Base-by-base conservation (phyloP, 1,140 invertebrate species). In the Neuroterus valhalla region DNA sequence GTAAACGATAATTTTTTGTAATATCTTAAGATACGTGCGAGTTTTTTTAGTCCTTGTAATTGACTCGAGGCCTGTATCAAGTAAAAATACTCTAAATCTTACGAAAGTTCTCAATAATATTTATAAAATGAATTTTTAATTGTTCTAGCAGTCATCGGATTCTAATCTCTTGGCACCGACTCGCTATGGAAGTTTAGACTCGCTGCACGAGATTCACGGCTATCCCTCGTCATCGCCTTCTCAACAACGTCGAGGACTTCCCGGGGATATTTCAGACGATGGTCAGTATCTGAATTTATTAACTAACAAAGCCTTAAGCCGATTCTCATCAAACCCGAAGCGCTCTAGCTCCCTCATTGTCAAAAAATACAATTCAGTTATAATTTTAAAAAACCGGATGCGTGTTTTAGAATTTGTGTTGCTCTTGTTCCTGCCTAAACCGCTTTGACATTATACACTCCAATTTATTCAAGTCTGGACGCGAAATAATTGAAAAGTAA, bases 141-240 rank as follows among this genome's bases (percentile, higher is more conserved):
- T 50, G 21, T 31, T 14, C 44, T 71, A 66, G 45, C 44, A 81
- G 78, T 79, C 62, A 14, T 69, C 75, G 45, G 78, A 38, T 19
- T 66, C 48, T 12, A 78, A 74, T 38, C 66, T 82, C 4, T 62
- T 80, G 46, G 80, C 82, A 42, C 81, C 84, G 1, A 84, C 86
- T 72, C 83, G 85, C 55, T 89, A 87, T 42, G 92, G 92, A 17
- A 94, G 93, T 45, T 89, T 94, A 77, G 93, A 94, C 82, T 94
- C 94, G 0, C 83, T 94, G 6, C 92, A 93, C 79, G 93, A 94
- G 81, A 81, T 90, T 14, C 87, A 89, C 38, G 81, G 75, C 42
- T 75, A 80, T 43, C 84, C 87, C 42, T 86, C 85, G 10, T 81
- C 84, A 5, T 87, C 88, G 26, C 86, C 88, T 31, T 87, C 84